Evolutionary conservation across 2,797 vertebrate species (phyloP), one percentile per base, ranked within the genome.

Genomic region (Morus bassanus): DNA sequence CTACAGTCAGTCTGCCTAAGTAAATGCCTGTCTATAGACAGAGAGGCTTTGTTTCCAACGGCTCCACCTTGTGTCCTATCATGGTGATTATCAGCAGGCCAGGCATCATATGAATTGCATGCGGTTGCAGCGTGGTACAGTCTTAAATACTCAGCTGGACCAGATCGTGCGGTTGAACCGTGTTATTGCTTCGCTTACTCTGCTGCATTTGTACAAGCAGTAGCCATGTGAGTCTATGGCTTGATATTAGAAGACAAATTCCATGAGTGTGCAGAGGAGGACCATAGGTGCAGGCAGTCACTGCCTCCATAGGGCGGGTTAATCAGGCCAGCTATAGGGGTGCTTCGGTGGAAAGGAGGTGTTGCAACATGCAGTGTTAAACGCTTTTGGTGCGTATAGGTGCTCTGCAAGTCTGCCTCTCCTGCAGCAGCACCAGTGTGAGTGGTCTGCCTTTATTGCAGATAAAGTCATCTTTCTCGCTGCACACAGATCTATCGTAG

Each of bases 51-150:
- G 92, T 81, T 95, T 93, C 27, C 69, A 3, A 23, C 39, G 63
- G 94, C 94, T 96, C 87, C 96, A 95, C 94, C 94, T 95, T 61
- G 81, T 78, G 89, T 95, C 65, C 53, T 39, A 6, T 85, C 14
- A 3, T 59, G 85, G 89, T 51, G 73, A 9, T 37, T 51, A 50
- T 84, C 50, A 65, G 30, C 61, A 33, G 11, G 65, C 17, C 37
- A 28, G 53, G 39, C 48, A 61, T 60, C 12, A 0, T 7, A 7
- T 5, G 33, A 68, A 45, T 64, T 45, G 56, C 10, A 1, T 27
- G n/a, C 24, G 10, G 61, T 73, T 37, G 22, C 68, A 21, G 82
- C 2, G 2, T 1, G 0, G 28, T 19, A 15, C 2, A 5, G 37
- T 56, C 27, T 80, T 30, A 31, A 48, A 39, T 35, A 13, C 61